Evolutionary conservation across 30 jellyfish, hydroid and myxozoan genomes (phyloP).

Genomic region (Hydractinia echinata): DNA sequence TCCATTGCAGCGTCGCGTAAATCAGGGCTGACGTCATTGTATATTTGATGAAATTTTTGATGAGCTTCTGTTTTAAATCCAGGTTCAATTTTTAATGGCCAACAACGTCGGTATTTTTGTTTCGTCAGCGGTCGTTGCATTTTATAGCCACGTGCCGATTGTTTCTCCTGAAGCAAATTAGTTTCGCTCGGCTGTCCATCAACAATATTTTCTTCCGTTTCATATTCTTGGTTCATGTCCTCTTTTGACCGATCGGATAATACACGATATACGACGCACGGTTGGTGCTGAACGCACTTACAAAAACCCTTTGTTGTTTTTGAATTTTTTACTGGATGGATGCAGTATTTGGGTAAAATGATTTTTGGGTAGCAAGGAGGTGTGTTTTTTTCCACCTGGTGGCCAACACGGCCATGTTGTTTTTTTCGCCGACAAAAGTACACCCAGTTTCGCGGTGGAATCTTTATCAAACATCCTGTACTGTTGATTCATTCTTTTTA

Average conservation of each 20-base stretch:
- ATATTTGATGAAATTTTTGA: neutral
- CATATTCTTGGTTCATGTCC: no score
- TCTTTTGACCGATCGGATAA: no score
- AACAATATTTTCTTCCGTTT: no score
- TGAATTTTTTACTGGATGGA: no score
- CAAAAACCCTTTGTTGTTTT: no score
- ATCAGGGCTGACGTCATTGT: slow-evolving; percentile 33
- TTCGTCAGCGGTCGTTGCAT: no score
- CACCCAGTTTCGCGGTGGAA: no score
- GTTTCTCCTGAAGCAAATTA: neutral
- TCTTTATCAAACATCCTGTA: neutral
- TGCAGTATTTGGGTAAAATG: no score
- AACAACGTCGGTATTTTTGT: neutral
- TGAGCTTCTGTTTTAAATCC: slow-evolving; percentile 24
- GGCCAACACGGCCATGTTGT: slow-evolving; percentile 8
- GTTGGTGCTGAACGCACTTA: no score
- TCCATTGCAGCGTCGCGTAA: slow-evolving; percentile 38
- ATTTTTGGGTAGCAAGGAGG: neutral
- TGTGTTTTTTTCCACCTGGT: neutral
- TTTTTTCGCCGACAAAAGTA: neutral
- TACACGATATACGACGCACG: no score
- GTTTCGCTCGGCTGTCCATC: neutral
- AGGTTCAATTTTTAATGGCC: neutral
- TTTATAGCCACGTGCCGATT: neutral
- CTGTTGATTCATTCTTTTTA: neutral